Evolutionary conservation across 2,888 invertebrate genomes (phyloP).

Genomic region (Parapristionchus giblindavisi): DNA sequence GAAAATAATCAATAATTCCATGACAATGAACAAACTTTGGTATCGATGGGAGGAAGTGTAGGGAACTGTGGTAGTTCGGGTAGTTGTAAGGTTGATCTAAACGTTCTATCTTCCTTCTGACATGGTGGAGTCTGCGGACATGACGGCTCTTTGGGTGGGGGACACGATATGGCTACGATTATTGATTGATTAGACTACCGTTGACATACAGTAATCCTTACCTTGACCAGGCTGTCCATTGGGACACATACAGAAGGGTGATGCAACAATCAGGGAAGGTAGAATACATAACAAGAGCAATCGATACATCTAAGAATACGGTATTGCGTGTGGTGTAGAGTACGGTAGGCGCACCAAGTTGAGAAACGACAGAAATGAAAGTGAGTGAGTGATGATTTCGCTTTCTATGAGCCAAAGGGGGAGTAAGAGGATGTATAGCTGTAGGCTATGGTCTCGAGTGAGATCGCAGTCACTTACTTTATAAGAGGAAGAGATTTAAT

Average conservation of each 20-base stretch:
- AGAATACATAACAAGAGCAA: slow-evolving; percentile 3
- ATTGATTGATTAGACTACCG: not conserved
- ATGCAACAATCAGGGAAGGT: slow-evolving; percentile 18
- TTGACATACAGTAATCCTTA: not conserved
- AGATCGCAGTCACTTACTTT: no score
- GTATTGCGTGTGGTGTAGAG: not conserved
- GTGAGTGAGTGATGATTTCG: no score
- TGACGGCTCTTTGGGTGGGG: not conserved
- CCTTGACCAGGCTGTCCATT: slow-evolving; percentile 32
- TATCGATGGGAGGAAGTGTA: slow-evolving; percentile 26
- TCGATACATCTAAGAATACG: slow-evolving; percentile 5
- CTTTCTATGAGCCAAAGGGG: no score
- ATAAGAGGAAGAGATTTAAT: no score
- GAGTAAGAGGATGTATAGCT: no score
- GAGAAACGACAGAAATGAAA: not conserved
- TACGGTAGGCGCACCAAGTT: no score
- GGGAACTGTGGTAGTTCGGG: slow-evolving; percentile 25
- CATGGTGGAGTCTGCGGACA: slow-evolving; percentile 8
- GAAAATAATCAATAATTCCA: not conserved
- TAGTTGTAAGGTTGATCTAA: not conserved
- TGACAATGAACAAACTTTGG: not conserved
- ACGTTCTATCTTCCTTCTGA: not conserved
- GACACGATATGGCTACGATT: slow-evolving; percentile 7
- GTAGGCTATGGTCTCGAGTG: no score
- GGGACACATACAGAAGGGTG: slow-evolving; percentile 35